Evolutionary conservation across 2,797 vertebrate species (phyloP).

Genomic region (Sebastes taczanowskii): DNA sequence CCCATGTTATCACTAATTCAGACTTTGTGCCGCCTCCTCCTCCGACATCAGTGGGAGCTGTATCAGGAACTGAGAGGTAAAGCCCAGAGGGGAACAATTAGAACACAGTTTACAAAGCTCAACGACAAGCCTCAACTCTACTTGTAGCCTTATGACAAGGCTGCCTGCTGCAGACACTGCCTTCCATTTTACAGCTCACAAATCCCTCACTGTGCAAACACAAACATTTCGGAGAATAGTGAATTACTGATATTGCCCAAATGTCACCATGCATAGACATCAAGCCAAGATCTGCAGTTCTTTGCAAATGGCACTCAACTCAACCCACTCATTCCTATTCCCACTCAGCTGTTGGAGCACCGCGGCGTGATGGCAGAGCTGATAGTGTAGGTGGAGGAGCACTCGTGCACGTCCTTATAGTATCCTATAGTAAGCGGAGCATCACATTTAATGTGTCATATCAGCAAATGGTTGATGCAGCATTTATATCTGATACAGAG

Average conservation of each 20-base stretch:
- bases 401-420: slow-evolving; percentile 42
- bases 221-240: slow-evolving; percentile 21
- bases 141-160: slow-evolving; percentile 34
- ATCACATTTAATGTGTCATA: slow-evolving; percentile 53
- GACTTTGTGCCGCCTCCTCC: slow-evolving; percentile 96
- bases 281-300: slow-evolving; percentile 43
- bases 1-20: slow-evolving; percentile 98
- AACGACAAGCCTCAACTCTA: slow-evolving; percentile 48
- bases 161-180: slow-evolving; percentile 38
- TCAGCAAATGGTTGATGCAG: slow-evolving; percentile 41
- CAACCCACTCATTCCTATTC: slow-evolving; percentile 34
- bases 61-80: slow-evolving; percentile 88
- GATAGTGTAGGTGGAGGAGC: slow-evolving; percentile 40
- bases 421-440: slow-evolving; percentile 49
- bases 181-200: slow-evolving; percentile 37
- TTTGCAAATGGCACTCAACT: slow-evolving; percentile 54
- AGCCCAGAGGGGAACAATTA: slow-evolving; percentile 75
- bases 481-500: slow-evolving; percentile 19
- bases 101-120: slow-evolving; percentile 67
- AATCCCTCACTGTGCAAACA: slow-evolving; percentile 38
- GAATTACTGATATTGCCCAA: slow-evolving; percentile 48
- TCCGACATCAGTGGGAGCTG: slow-evolving; percentile 92
- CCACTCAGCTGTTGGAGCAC: slow-evolving; percentile 44
- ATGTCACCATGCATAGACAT: slow-evolving; percentile 54
- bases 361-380: slow-evolving; percentile 35